A percentile compares a stretch with the other conserved stretches of the same genome.
phyloP scores from a whole-genome alignment of 2,888 invertebrate genomes.

The Cepaea hortensis region DNA sequence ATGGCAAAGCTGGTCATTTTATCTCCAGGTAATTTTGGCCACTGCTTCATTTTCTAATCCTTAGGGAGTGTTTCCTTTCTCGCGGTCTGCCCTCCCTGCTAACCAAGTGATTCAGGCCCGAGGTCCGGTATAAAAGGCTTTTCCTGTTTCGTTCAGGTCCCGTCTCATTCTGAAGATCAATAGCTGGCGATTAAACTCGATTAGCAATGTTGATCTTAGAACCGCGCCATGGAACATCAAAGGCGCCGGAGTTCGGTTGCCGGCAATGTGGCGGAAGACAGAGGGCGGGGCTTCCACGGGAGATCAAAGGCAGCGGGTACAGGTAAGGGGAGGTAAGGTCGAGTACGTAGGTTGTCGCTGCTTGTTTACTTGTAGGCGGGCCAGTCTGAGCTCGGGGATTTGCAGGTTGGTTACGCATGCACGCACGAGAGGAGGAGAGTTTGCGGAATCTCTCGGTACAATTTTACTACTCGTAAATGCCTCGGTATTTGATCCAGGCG shows the following conservation, averaged over 20 bases:
- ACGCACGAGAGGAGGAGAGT: background rate
- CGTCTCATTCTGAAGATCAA: slow-evolving; percentile 43
- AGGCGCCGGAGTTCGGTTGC: slow-evolving; percentile 25
- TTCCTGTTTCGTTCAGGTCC: slow-evolving; percentile 1
- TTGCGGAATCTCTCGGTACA: background rate
- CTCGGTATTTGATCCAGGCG: too few relatives aligned
- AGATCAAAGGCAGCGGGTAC: slow-evolving; percentile 42
- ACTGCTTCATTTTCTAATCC: too few relatives aligned
- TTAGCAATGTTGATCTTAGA: slow-evolving; percentile 47
- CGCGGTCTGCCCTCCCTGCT: background rate
- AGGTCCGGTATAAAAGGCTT: background rate
- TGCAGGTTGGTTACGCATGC: background rate
- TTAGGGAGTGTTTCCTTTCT: too few relatives aligned
- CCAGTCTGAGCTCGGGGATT: background rate
- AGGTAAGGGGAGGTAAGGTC: slow-evolving; percentile 41
- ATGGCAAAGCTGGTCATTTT: too few relatives aligned
- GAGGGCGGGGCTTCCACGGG: slow-evolving; percentile 34
- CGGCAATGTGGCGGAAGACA: slow-evolving; percentile 4
- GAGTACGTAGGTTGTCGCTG: slow-evolving; percentile 21
- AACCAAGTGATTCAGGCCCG: background rate
- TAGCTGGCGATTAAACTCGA: slow-evolving; percentile 44
- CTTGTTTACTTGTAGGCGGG: slow-evolving; percentile 29
- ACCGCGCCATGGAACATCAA: slow-evolving; percentile 35
- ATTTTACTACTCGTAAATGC: background rate
- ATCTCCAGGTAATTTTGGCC: too few relatives aligned